phyloP scores from a whole-genome alignment of 2,113 vertebrate species.

The Hippocampus mohnikei region DNA sequence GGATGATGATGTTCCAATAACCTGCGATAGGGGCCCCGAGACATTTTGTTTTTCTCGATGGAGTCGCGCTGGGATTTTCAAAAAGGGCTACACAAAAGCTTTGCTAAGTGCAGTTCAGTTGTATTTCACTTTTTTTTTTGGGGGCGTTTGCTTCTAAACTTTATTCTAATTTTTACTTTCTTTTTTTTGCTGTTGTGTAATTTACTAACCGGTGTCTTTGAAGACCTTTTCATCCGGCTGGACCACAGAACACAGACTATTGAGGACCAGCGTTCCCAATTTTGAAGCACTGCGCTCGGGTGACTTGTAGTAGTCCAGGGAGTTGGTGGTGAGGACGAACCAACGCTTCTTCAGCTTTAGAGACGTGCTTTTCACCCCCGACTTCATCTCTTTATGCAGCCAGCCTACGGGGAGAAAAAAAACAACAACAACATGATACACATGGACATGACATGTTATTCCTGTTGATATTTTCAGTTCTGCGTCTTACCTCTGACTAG shows the following conservation, averaged over 20 bases:
- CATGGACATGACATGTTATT: background rate
- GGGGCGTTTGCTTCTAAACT: background rate
- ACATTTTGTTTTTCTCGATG: too few relatives aligned
- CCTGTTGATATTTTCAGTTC: background rate
- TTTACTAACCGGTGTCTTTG: slow-evolving; percentile 82
- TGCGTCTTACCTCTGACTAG: slow-evolving; percentile 81
- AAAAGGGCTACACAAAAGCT: background rate
- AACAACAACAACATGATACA: background rate
- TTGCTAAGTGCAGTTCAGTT: too few relatives aligned
- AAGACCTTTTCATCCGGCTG: slow-evolving; percentile 87
- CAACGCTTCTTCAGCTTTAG: slow-evolving; percentile 92
- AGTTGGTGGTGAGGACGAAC: slow-evolving; percentile 87
- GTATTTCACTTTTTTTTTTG: too few relatives aligned
- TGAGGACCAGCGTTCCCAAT: slow-evolving; percentile 87
- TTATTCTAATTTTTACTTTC: background rate
- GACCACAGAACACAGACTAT: slow-evolving; percentile 86
- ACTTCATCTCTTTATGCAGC: slow-evolving; percentile 89
- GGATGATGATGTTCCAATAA: slow-evolving; percentile 87
- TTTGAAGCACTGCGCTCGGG: slow-evolving; percentile 83
- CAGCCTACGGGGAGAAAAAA: slow-evolving; percentile 70
- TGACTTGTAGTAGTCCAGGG: slow-evolving; percentile 88
- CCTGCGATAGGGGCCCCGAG: slow-evolving; percentile 57
- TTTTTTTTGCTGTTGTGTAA: background rate
- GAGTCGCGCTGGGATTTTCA: background rate
- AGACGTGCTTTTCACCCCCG: slow-evolving; percentile 80